A percentile compares a stretch with the other conserved stretches of the same genome.
Evolutionary conservation across 2,888 invertebrate genomes (phyloP).

Genomic region (Diadegma fenestrale): DNA sequence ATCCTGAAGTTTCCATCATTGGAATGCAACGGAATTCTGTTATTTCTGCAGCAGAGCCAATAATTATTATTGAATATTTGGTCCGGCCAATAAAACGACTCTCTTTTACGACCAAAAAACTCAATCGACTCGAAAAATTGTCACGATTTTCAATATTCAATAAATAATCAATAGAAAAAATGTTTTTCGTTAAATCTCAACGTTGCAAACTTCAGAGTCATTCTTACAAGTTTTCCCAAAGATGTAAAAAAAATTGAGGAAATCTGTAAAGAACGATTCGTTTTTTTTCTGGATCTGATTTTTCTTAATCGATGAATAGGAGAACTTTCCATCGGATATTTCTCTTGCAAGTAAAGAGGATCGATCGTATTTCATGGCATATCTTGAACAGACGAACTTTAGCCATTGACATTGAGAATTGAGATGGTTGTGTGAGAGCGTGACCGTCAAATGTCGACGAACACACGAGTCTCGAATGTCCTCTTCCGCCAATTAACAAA

Average conservation of each 20-base stretch:
- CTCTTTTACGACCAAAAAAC: too few species aligned
- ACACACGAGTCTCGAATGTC: constrained; percentile 58
- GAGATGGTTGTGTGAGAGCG: constrained; percentile 24
- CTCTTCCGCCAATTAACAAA: constrained; percentile 28
- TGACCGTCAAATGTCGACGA: constrained; percentile 45
- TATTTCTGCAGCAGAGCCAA: too few species aligned
- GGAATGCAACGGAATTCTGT: too few species aligned
- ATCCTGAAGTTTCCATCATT: too few species aligned
- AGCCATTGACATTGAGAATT: constrained; percentile 61
- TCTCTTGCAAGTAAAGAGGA: not conserved
- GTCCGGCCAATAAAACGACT: too few species aligned
- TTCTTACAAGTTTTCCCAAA: not conserved
- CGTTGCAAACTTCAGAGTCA: too few species aligned
- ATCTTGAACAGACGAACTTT: constrained; percentile 27
- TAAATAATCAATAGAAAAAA: too few species aligned
- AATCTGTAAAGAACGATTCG: not conserved
- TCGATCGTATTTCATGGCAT: not conserved
- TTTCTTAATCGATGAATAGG: not conserved
- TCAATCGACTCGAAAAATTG: too few species aligned
- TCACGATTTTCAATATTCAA: too few species aligned
- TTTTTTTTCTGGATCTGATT: not conserved
- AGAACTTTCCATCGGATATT: not conserved
- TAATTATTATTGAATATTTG: too few species aligned
- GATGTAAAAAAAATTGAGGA: not conserved
- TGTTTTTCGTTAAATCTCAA: too few species aligned